These are phyloP conservation scores for Drosophila yooni DNA, from an alignment of 2,888 invertebrate species.

Conservation along the genomic window DNA sequence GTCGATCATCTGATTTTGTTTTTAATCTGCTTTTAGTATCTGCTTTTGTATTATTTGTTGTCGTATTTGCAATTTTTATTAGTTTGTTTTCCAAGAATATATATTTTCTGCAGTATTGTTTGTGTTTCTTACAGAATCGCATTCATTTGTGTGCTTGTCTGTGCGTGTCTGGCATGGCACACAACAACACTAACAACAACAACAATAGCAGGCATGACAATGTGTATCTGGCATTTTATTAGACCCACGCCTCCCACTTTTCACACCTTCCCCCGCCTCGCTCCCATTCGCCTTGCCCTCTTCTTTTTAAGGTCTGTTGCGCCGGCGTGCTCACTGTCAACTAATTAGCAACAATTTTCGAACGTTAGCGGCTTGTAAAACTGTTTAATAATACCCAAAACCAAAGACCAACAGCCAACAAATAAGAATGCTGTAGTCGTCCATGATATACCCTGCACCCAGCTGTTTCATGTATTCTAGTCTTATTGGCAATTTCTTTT, in stretches of 20 bases:
- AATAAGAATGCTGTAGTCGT: not conserved
- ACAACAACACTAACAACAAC: constrained; percentile 26
- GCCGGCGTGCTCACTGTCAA: constrained; percentile 73
- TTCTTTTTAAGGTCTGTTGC: constrained; percentile 71
- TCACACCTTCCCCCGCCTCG: constrained; percentile 8
- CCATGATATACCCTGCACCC: not conserved
- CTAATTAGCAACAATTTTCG: constrained; percentile 79
- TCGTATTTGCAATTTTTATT: not conserved
- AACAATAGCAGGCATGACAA: constrained; percentile 11
- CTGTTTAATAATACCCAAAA: constrained; percentile 62
- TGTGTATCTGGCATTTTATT: constrained; percentile 41
- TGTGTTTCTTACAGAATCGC: constrained; percentile 1
- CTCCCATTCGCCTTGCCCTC: not conserved
- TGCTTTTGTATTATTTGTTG: not conserved
- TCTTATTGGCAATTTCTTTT: not conserved
- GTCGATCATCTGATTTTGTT: not conserved
- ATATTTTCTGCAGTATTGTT: not conserved
- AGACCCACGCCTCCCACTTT: constrained; percentile 10
- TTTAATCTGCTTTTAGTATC: not conserved
- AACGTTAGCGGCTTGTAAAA: constrained; percentile 80
- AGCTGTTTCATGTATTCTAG: not conserved
- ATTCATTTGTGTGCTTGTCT: constrained; percentile 15
- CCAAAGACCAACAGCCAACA: not conserved
- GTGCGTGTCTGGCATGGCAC: constrained; percentile 34
- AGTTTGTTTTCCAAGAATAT: not conserved